Evolutionary conservation across 2,113 vertebrate genomes (phyloP), one percentile per base, ranked within the genome.

Genomic region (Chaenogobius annularis): DNA sequence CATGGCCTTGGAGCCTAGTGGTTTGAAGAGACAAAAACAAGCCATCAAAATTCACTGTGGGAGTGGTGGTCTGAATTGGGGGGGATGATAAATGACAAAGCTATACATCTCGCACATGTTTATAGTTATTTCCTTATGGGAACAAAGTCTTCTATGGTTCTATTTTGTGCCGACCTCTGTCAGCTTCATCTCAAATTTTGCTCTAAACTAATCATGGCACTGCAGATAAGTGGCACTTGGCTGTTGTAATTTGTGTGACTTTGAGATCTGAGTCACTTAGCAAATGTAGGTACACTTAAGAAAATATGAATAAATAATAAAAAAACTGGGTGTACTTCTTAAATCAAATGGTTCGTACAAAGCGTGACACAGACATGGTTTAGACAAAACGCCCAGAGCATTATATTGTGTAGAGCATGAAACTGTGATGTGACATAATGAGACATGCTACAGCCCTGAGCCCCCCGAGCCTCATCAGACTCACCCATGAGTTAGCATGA

Each of bases 1-100:
- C 90, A 99, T 90, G 0, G 96, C 97, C 92, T 99, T 99, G 56
- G 98, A 99, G 87, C 98, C 98, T 99, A 47, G n/a, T 1, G 11
- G 46, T 10, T 9, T 0, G 1, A 4, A 48, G 20, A 37, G 5
- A 56, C 8, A 37, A 5, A 14, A 67, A 69, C 54, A 20, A 12
- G 15, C 56, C 26, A 9, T 5, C 20, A 58, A 2, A 56, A 26
- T 65, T 5, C 68, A 13, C 17, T 35, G 22, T 15, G 19, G 47
- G 64, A 14, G 52, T 11, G 26, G 4, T 31, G 26, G 11, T 64
- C 54, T 70, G 55, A 52, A 17, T 62, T 37, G 14, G 77, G 40
- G 72, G 52, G 69, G 26, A 31, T 64, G 70, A 47, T 58, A 67
- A 13, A 14, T 37, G 17, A 0, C 54, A 63, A 43, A 50, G 46